A percentile compares a stretch with the other conserved stretches of the same genome.
Conservation (phyloP, 2,888 invertebrate species). For the Phytoseiulus persimilis region DNA sequence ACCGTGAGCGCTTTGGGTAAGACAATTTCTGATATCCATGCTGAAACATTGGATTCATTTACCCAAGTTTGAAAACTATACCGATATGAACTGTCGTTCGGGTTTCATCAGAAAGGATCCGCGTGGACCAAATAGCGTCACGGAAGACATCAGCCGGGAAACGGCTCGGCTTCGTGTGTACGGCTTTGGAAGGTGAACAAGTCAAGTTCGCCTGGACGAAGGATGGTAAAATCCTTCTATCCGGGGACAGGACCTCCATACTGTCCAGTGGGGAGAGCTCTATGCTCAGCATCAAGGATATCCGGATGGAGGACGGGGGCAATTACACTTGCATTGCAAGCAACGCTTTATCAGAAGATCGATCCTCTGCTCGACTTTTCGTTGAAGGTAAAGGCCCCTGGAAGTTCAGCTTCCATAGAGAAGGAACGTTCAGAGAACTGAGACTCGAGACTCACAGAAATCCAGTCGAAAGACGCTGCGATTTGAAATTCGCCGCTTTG, state of each 20-base stretch:
- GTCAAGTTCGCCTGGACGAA: constrained; percentile 9
- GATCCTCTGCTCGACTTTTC: constrained; percentile 42
- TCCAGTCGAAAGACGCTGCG: too few species aligned
- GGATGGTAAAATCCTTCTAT: neutral
- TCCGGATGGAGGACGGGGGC: constrained; percentile 43
- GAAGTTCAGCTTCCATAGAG: too few species aligned
- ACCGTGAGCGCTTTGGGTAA: too few species aligned
- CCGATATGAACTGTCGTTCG: neutral
- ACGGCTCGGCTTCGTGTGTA: neutral
- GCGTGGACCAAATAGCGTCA: neutral
- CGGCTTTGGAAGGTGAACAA: constrained; percentile 17
- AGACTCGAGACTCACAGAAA: too few species aligned
- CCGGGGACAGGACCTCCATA: neutral
- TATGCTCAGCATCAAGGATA: constrained; percentile 42
- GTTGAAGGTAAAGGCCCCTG: constrained; percentile 45
- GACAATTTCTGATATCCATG: too few species aligned
- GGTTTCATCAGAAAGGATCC: neutral
- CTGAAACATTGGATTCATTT: too few species aligned
- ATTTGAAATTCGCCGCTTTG: too few species aligned
- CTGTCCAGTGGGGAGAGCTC: constrained; percentile 12
- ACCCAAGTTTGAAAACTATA: too few species aligned
- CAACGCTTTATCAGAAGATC: constrained; percentile 43
- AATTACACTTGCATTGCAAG: constrained; percentile 45
- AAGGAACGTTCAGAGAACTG: too few species aligned
- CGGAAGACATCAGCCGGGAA: neutral